Conservation (phyloP, 2,888 invertebrate species). For the Cheilosia variabilis region DNA sequence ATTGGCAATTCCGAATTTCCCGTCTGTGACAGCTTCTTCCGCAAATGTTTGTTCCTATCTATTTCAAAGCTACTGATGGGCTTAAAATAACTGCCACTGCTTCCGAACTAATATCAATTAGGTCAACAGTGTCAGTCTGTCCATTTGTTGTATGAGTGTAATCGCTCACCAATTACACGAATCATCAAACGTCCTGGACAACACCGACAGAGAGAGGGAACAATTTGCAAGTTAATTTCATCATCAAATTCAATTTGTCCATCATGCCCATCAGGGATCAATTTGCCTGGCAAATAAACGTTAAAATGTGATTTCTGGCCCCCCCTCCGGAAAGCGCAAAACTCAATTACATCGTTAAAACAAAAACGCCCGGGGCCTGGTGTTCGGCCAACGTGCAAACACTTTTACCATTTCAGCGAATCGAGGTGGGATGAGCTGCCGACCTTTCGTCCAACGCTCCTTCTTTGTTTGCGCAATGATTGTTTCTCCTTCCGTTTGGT, state of each 20-base stretch:
- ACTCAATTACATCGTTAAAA: constrained; percentile 65
- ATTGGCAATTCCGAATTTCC: too few relatives aligned
- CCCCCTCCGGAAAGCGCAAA: constrained; percentile 47
- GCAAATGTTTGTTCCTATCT: too few relatives aligned
- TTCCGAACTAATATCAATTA: constrained; percentile 48
- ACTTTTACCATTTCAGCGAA: constrained; percentile 29
- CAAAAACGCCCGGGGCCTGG: constrained; percentile 28
- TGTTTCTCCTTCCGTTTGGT: constrained; percentile 24
- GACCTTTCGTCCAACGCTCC: neutral
- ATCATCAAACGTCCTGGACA: constrained; percentile 12
- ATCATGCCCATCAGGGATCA: constrained; percentile 60
- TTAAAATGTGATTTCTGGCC: constrained; percentile 78
- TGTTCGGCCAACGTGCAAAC: constrained; percentile 43
- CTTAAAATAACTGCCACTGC: too few relatives aligned
- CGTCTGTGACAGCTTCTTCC: too few relatives aligned
- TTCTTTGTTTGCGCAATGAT: constrained; percentile 25
- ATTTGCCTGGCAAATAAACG: constrained; percentile 75
- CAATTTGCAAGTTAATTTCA: constrained; percentile 67
- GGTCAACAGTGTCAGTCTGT: constrained; percentile 32
- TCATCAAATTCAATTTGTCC: constrained; percentile 71
- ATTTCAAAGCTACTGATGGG: too few relatives aligned
- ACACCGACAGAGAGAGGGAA: neutral
- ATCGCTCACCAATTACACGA: constrained; percentile 48
- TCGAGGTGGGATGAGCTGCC: neutral
- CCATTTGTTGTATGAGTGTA: constrained; percentile 40